phyloP scores from a whole-genome alignment of 2,113 vertebrate genomes.

The Ciconia stormi region DNA sequence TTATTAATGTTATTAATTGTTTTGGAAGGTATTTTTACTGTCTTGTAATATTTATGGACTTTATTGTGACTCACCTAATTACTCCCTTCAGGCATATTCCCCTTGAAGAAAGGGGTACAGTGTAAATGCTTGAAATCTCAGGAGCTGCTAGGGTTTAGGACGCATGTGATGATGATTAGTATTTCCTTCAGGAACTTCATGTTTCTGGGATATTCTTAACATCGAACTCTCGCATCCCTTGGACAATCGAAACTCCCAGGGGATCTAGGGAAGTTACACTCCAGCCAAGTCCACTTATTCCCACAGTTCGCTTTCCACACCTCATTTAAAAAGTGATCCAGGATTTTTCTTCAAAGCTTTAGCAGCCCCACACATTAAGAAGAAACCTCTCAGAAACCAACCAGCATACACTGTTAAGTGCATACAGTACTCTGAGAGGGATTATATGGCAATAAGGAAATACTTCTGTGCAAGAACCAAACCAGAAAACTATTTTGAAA shows the following conservation, averaged over 20 bases:
- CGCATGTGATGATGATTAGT: background rate
- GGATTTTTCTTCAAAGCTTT: slow-evolving; percentile 14
- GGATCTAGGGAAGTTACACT: background rate
- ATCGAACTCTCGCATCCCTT: background rate
- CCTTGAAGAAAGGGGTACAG: background rate
- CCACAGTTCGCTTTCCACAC: slow-evolving; percentile 36
- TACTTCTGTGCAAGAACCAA: background rate
- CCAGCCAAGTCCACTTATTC: slow-evolving; percentile 43
- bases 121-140: background rate
- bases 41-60: background rate
- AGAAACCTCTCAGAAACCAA: background rate
- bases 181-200: slow-evolving; percentile 19
- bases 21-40: background rate
- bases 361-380: background rate
- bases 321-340: slow-evolving; percentile 38
- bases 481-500: background rate
- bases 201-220: slow-evolving; percentile 30
- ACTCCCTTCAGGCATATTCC: background rate
- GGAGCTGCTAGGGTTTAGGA: background rate
- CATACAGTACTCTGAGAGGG: background rate
- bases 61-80: background rate
- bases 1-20: background rate
- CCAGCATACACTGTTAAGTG: background rate
- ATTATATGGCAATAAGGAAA: background rate
- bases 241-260: background rate